phyloP scores from a whole-genome alignment of 2,113 vertebrate species.

The Dromas ardeola region DNA sequence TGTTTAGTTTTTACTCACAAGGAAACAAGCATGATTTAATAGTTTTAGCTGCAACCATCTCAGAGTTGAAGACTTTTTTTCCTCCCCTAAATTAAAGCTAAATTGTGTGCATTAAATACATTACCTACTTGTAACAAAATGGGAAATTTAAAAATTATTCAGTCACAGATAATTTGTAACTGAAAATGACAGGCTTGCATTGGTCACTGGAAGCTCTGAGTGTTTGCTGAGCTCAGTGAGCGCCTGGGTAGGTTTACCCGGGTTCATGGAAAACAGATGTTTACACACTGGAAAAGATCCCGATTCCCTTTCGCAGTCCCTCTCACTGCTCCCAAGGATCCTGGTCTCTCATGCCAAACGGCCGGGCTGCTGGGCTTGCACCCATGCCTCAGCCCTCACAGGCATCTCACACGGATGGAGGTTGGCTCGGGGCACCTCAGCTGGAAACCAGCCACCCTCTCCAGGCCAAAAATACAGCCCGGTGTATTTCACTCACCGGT shows the following conservation, averaged over 20 bases:
- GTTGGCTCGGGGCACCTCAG: not conserved
- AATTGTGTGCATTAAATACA: not conserved
- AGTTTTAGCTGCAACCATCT: not conserved
- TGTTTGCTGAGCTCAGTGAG: not conserved
- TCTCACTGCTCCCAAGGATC: not conserved
- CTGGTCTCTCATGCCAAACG: not conserved
- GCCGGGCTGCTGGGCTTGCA: rapidly evolving
- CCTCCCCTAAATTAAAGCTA: not conserved
- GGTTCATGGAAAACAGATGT: not conserved
- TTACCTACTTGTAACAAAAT: conserved; percentile 13
- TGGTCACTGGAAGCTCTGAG: not conserved
- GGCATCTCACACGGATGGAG: rapidly evolving
- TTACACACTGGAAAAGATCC: not conserved
- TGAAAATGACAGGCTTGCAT: not conserved
- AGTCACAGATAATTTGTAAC: not conserved
- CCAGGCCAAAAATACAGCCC: not conserved
- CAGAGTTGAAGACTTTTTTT: not conserved
- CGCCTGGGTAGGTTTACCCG: rapidly evolving
- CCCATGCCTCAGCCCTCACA: not conserved
- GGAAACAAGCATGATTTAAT: not conserved
- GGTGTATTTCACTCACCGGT: not conserved
- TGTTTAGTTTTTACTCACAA: not conserved
- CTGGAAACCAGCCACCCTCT: not conserved
- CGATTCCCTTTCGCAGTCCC: rapidly evolving
- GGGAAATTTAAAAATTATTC: not conserved